These are phyloP conservation scores for Tor tambroides DNA, from an alignment of 2,113 vertebrate species.

Conservation along the genomic window DNA sequence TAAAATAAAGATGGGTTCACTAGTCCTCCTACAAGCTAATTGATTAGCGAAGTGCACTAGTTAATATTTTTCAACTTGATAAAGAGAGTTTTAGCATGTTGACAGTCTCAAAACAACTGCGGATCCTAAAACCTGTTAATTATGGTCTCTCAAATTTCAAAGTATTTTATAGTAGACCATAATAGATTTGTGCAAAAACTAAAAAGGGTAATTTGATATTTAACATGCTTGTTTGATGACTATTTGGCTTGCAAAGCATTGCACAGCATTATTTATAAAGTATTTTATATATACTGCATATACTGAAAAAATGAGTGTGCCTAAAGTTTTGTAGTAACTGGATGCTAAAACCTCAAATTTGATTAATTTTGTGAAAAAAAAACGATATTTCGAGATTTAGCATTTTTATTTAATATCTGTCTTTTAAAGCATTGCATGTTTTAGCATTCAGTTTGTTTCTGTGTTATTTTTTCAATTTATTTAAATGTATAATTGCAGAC, in stretches of 20 bases:
- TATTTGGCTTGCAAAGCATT: neutral
- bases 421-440: neutral
- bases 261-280: neutral
- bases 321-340: neutral
- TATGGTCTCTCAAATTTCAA: neutral
- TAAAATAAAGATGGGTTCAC: neutral
- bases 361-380: neutral
- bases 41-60: neutral
- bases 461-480: too few species aligned
- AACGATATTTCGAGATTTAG: neutral
- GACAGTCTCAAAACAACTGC: neutral
- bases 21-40: neutral
- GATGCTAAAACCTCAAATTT: neutral
- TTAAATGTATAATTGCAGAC: neutral
- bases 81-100: neutral
- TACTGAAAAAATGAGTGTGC: neutral
- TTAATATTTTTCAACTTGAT: neutral
- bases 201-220: neutral
- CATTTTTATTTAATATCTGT: neutral
- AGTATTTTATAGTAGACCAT: neutral
- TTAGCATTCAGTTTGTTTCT: neutral
- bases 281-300: neutral
- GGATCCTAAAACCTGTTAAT: neutral
- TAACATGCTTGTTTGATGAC: neutral
- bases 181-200: neutral